These are phyloP conservation scores for Papilio gigon DNA, from an alignment of 2,888 invertebrate species.

Conservation along the genomic window DNA sequence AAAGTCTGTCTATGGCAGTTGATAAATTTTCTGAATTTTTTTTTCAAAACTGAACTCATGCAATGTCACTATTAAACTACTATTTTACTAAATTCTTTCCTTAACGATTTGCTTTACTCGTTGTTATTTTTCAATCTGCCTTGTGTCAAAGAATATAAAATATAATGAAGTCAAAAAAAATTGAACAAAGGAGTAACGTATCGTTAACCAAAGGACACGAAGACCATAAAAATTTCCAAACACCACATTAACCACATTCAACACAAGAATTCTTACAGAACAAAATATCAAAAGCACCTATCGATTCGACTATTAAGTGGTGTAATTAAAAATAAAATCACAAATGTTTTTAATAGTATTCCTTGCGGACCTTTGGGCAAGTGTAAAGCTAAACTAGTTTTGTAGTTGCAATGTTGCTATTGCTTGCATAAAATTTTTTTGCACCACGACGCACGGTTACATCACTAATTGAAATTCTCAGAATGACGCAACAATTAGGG, in stretches of 20 bases:
- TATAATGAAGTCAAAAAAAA: background rate
- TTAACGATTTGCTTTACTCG: no score
- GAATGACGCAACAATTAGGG: background rate
- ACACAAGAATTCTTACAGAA: no score
- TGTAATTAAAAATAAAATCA: background rate
- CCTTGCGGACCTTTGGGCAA: background rate
- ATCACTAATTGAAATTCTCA: slow-evolving; percentile 1
- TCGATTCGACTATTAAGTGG: no score
- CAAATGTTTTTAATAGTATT: background rate
- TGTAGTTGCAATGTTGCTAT: no score
- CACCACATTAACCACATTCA: no score
- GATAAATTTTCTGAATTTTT: background rate
- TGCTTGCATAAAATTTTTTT: slow-evolving; percentile 15
- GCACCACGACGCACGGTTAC: background rate
- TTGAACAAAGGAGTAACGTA: background rate
- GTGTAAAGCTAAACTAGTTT: slow-evolving; percentile 1
- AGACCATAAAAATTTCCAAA: background rate
- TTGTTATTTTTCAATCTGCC: background rate
- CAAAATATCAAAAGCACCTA: background rate
- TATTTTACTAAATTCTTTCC: background rate
- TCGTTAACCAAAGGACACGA: background rate
- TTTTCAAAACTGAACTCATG: background rate
- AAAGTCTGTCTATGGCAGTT: background rate
- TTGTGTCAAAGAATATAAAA: background rate
- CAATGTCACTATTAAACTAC: background rate